A percentile compares a stretch with the other conserved stretches of the same genome.
phyloP scores from a whole-genome alignment of 2,888 invertebrate species.

The Macroteleia sp. region DNA sequence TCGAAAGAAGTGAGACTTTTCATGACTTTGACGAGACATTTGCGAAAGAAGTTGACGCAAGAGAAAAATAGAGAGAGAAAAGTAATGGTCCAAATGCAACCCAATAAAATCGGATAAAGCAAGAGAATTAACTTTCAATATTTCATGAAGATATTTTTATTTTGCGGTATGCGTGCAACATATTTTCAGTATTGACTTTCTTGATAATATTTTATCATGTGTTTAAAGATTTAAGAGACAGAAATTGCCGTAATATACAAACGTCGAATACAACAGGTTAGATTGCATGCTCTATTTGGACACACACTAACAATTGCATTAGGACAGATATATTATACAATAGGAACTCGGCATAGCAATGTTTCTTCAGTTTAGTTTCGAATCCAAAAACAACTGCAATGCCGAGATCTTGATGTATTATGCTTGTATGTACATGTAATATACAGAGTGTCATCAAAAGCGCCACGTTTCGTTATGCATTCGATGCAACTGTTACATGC shows the following conservation, averaged over 20 bases:
- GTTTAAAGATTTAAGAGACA: conserved; percentile 58
- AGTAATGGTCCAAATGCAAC: conserved; percentile 17
- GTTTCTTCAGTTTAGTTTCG: neutral
- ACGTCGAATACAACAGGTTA: conserved; percentile 71
- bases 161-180: conserved; percentile 34
- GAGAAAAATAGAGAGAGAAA: conserved; percentile 18
- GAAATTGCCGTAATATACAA: conserved; percentile 69
- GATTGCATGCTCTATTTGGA: conserved; percentile 78
- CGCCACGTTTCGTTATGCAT: conserved; percentile 28
- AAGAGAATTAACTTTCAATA: conserved; percentile 9
- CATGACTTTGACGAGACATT: conserved; percentile 46
- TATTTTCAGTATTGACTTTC: conserved; percentile 30
- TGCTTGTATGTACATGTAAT: conserved; percentile 55
- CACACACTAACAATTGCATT: conserved; percentile 72
- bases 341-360: conserved; percentile 11
- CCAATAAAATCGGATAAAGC: conserved; percentile 15
- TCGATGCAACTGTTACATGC: conserved; percentile 5
- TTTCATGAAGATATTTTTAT: conserved; percentile 14
- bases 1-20: conserved; percentile 48
- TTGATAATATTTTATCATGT: no score
- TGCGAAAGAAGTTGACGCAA: conserved; percentile 29
- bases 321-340: conserved; percentile 45
- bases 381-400: neutral
- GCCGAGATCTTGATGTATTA: conserved; percentile 26
- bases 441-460: conserved; percentile 48